Conservation (phyloP, 2,888 invertebrate genomes). For the Trisateles emortualis region DNA sequence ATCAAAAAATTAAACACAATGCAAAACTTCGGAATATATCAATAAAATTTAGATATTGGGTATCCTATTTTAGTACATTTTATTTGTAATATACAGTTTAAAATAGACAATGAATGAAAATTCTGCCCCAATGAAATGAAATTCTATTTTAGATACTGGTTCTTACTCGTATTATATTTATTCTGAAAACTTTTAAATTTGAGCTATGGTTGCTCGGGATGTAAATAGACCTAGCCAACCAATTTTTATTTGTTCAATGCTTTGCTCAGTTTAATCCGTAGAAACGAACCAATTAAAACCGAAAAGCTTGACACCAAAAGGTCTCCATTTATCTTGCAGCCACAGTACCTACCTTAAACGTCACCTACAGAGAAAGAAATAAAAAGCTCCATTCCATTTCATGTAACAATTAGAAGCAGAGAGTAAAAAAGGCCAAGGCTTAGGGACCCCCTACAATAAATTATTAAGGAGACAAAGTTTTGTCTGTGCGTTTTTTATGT, state of each 20-base stretch:
- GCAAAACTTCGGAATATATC: too few species aligned
- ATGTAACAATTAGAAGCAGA: slow-evolving; percentile 68
- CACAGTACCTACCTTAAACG: slow-evolving; percentile 58
- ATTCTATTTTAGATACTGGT: slow-evolving; percentile 5
- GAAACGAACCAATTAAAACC: slow-evolving; percentile 45
- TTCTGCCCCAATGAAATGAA: too few species aligned
- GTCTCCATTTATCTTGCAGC: slow-evolving; percentile 49
- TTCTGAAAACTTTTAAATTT: slow-evolving; percentile 12
- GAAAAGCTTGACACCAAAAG: slow-evolving; percentile 48
- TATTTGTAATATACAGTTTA: too few species aligned
- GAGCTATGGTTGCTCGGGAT: background rate
- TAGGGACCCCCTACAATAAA: slow-evolving; percentile 63
- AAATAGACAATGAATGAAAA: too few species aligned
- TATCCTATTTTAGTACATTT: too few species aligned
- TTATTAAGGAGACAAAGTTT: slow-evolving; percentile 72
- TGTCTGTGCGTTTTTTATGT: slow-evolving; percentile 58
- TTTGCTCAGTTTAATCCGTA: slow-evolving; percentile 21
- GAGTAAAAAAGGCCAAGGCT: slow-evolving; percentile 59
- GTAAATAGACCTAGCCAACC: slow-evolving; percentile 3
- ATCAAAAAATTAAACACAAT: too few species aligned
- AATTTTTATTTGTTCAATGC: slow-evolving; percentile 10
- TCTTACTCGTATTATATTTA: slow-evolving; percentile 6
- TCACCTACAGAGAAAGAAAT: slow-evolving; percentile 61
- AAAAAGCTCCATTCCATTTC: slow-evolving; percentile 59
- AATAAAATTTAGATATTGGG: too few species aligned